A percentile compares a stretch with the other conserved stretches of the same genome.
Conservation (phyloP, 2,888 invertebrate species). For the Brachynemurus nebulosus region DNA sequence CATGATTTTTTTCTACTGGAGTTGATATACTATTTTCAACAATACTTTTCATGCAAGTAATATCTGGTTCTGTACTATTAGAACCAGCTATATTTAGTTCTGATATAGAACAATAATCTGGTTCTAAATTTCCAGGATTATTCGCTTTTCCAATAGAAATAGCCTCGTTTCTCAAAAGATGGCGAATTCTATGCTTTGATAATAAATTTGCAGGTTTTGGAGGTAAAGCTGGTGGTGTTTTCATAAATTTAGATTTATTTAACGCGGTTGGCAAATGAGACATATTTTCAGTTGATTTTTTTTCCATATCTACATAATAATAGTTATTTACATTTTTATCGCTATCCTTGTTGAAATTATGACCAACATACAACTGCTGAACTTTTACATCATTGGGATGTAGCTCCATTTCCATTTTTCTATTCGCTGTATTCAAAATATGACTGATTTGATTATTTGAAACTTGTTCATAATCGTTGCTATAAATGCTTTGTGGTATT, state of each 20-base stretch:
- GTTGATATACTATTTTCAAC: not conserved
- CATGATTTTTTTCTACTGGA: not conserved
- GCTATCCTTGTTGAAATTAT: slow-evolving; percentile 38
- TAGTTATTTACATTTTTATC: slow-evolving; percentile 37
- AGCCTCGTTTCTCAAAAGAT: too few relatives aligned
- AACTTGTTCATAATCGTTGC: slow-evolving; percentile 62
- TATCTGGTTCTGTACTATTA: not conserved
- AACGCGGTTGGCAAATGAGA: slow-evolving; percentile 24
- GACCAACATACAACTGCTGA: slow-evolving; percentile 38
- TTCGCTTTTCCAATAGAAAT: slow-evolving; percentile 26
- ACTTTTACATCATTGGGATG: slow-evolving; percentile 32
- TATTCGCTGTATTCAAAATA: slow-evolving; percentile 15
- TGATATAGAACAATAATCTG: slow-evolving; percentile 65
- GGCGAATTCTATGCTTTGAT: slow-evolving; percentile 48
- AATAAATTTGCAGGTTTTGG: slow-evolving; percentile 64
- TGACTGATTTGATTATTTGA: slow-evolving; percentile 37
- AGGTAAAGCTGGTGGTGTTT: slow-evolving; percentile 60
- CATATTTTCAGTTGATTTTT: slow-evolving; percentile 26
- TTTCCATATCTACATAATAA: slow-evolving; percentile 50
- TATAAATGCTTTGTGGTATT: slow-evolving; percentile 56
- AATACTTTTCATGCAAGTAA: not conserved
- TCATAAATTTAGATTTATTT: slow-evolving; percentile 38
- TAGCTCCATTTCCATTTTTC: slow-evolving; percentile 16
- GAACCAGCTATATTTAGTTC: slow-evolving; percentile 42
- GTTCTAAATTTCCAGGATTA: slow-evolving; percentile 33